Conservation (phyloP, 1,140 invertebrate species). For the Scaptomyza hsui region DNA sequence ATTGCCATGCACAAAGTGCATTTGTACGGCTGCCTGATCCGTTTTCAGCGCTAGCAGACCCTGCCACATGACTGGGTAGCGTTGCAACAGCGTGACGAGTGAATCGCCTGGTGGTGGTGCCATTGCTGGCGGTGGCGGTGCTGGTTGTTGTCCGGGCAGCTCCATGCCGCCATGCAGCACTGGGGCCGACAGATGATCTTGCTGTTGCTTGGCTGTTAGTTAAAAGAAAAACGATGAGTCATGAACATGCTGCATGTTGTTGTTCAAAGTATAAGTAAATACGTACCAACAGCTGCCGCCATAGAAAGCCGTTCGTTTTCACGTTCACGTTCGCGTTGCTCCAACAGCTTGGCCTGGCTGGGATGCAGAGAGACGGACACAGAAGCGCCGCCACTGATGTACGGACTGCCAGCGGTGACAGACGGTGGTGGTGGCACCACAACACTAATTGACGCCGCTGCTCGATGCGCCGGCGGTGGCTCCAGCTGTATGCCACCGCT, state of each 20-base stretch:
- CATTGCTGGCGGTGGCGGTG: conserved; percentile 87
- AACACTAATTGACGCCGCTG: conserved; percentile 84
- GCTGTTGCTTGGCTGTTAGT: conserved; percentile 60
- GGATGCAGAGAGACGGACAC: conserved; percentile 68
- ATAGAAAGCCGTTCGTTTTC: conserved; percentile 69
- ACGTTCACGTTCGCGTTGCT: conserved; percentile 72
- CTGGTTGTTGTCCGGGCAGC: conserved; percentile 71
- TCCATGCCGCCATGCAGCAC: conserved; percentile 61
- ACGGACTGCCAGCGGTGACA: conserved; percentile 84
- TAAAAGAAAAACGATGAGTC: neutral
- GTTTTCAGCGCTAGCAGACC: conserved; percentile 97
- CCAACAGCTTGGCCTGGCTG: conserved; percentile 64
- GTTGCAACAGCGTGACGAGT: conserved; percentile 90
- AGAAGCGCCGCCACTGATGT: conserved; percentile 83
- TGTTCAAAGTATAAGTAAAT: neutral
- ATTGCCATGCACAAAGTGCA: conserved; percentile 99
- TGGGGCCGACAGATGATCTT: conserved; percentile 46
- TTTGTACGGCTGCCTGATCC: conserved; percentile 97
- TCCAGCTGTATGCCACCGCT: conserved; percentile 78
- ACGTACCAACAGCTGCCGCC: conserved; percentile 64
- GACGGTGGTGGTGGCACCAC: conserved; percentile 77
- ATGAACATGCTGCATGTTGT: neutral
- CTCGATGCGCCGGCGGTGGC: conserved; percentile 88
- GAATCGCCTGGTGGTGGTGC: conserved; percentile 91
- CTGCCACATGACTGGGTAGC: conserved; percentile 98